phyloP scores from a whole-genome alignment of 1,140 invertebrate genomes.

The Drosophila mauritiana region DNA sequence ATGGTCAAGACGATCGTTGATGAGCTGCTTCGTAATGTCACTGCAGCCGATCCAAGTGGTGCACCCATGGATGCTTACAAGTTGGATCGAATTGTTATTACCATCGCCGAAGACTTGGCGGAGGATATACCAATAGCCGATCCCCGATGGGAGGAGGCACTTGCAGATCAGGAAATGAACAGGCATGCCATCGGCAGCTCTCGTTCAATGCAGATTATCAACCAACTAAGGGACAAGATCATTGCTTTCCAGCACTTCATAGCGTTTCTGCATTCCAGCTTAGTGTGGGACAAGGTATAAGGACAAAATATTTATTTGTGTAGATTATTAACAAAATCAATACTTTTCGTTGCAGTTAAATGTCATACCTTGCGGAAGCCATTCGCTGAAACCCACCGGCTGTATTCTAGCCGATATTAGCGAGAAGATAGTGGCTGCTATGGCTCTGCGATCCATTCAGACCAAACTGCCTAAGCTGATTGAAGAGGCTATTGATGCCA shows the following conservation, averaged over 20 bases:
- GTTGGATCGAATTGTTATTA: constrained; percentile 87
- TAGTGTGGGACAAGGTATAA: constrained; percentile 89
- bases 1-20: constrained; percentile 88
- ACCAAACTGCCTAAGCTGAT: constrained; percentile 65
- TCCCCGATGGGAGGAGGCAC: constrained; percentile 90
- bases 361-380: constrained; percentile 86
- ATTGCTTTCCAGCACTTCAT: constrained; percentile 90
- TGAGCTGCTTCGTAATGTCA: constrained; percentile 87
- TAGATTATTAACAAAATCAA: neutral
- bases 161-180: constrained; percentile 46
- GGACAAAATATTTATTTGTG: neutral
- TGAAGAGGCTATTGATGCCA: constrained; percentile 86
- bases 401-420: constrained; percentile 89
- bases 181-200: constrained; percentile 87
- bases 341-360: constrained; percentile 45
- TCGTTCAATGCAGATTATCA: constrained; percentile 91
- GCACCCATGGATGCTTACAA: constrained; percentile 62
- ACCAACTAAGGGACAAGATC: constrained; percentile 94
- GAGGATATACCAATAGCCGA: constrained; percentile 95
- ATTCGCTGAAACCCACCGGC: constrained; percentile 87
- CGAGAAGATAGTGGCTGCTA: constrained; percentile 91
- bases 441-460: constrained; percentile 85
- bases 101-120: constrained; percentile 91
- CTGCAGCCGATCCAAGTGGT: constrained; percentile 81
- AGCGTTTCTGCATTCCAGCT: constrained; percentile 91